Conservation (phyloP, 2,888 invertebrate species). For the Leucozona laternaria region DNA sequence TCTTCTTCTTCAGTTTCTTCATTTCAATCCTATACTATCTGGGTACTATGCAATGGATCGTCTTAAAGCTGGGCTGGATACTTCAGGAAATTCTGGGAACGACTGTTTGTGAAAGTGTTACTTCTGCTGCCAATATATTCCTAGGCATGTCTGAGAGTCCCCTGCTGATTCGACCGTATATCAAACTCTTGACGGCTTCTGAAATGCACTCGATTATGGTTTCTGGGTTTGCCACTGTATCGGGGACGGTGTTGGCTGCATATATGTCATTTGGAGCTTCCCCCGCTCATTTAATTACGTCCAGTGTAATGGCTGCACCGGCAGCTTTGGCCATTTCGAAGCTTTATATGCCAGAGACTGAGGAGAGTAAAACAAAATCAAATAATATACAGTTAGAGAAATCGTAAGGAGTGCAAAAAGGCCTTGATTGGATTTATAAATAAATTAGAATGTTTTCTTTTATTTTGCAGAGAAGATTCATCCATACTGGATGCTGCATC, state of each 20-base stretch:
- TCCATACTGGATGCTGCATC: slow-evolving; percentile 96
- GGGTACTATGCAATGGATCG: slow-evolving; percentile 94
- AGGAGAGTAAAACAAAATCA: slow-evolving; percentile 89
- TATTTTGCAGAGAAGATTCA: slow-evolving; percentile 88
- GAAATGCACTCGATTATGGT: slow-evolving; percentile 97
- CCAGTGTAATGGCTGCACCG: slow-evolving; percentile 98
- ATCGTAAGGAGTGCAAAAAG: slow-evolving; percentile 85
- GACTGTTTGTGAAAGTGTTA: slow-evolving; percentile 97
- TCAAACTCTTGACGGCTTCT: slow-evolving; percentile 92
- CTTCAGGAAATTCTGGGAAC: slow-evolving; percentile 91
- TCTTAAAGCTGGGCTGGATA: slow-evolving; percentile 91
- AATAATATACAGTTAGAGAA: slow-evolving; percentile 89
- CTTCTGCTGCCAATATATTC: slow-evolving; percentile 96
- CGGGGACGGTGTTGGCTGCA: slow-evolving; percentile 96
- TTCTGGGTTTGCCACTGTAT: slow-evolving; percentile 97
- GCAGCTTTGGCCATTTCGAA: slow-evolving; percentile 96
- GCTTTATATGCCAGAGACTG: slow-evolving; percentile 95
- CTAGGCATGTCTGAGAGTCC: slow-evolving; percentile 97
- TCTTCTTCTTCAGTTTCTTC: slow-evolving; percentile 96
- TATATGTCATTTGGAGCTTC: slow-evolving; percentile 96
- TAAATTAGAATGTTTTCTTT: background rate
- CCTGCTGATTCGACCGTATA: slow-evolving; percentile 93
- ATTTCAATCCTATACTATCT: slow-evolving; percentile 95
- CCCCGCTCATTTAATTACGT: slow-evolving; percentile 94
- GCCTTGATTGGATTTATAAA: background rate